Evolutionary conservation across 2,888 invertebrate species (phyloP), one percentile per base, ranked within the genome.

Genomic region (Drosophila koepferae): DNA sequence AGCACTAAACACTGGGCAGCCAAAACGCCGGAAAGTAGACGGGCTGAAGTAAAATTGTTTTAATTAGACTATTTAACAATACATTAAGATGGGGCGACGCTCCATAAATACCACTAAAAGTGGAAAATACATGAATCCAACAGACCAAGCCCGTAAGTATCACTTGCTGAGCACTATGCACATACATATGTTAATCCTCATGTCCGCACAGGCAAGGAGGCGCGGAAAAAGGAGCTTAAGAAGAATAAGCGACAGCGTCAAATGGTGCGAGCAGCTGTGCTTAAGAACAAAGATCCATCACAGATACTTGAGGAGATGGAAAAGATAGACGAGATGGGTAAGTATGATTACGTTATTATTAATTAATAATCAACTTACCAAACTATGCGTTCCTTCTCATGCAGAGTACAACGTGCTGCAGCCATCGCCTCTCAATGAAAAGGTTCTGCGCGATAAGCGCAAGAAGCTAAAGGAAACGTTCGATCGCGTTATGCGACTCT

Each of bases 121-220:
- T 98, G 99, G 99, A 93, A 99, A 99, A 95, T 99, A 98, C 91
- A 99, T 99, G 99, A 99, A 99, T 94, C 99, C 99, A 46, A 99
- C 99, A 7, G 99, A 99, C 94, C 99, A 99, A 96, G 99, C 99
- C 71, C 95, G 99, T 98, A 95, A 96, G 98, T 96, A 61, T 12
- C 14, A 43, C 9, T 12, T 16, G 23, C 5, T 10, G 4, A 6
- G 14, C 7, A 2, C n/a, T 16, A 38, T 3, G 4, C 3, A n/a
- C 14, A 61, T 23, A 16, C 10, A 59, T 23, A 9, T 20, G 10
- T 12, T 12, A 38, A 46, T 38, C 28, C 44, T 41, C 18, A 18
- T 59, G 28, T 31, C 55, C 40, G 51, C 43, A 60, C 90, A 98
- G 98, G 99, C 90, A 99, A 99, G 93, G 99, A 99, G 93, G 99